phyloP scores from a whole-genome alignment of 2,888 invertebrate genomes.

The Amphimallon solstitiale region DNA sequence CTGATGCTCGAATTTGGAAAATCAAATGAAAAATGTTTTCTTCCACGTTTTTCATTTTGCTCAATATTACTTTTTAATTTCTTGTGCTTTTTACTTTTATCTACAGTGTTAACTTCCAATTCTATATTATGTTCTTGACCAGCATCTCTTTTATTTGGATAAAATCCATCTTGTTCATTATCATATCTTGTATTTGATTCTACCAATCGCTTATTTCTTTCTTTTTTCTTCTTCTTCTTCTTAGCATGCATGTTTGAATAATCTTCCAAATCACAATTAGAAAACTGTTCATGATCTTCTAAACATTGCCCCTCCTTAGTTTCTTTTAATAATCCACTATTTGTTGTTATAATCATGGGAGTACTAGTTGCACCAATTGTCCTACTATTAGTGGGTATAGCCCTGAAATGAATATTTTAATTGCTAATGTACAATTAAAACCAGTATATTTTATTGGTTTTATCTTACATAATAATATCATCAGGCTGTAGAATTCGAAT shows the following conservation, averaged over 20 bases:
- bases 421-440: neutral
- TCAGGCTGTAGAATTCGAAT: slow-evolving; percentile 51
- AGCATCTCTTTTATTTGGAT: no score
- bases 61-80: no score
- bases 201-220: no score
- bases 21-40: neutral
- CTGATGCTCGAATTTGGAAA: neutral
- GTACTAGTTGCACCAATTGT: no score
- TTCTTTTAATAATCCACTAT: neutral
- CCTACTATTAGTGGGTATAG: neutral
- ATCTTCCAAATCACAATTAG: neutral
- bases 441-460: neutral
- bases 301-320: neutral
- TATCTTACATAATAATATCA: slow-evolving; percentile 49
- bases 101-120: no score
- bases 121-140: no score
- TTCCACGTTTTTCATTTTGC: neutral
- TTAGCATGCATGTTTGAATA: neutral
- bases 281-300: neutral
- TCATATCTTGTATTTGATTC: no score
- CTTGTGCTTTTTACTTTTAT: no score
- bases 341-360: no score
- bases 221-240: no score
- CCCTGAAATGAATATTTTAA: neutral
- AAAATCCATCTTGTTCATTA: no score